Conservation (phyloP, 1,140 invertebrate genomes). For the Brachionus asplanchnoidis region DNA sequence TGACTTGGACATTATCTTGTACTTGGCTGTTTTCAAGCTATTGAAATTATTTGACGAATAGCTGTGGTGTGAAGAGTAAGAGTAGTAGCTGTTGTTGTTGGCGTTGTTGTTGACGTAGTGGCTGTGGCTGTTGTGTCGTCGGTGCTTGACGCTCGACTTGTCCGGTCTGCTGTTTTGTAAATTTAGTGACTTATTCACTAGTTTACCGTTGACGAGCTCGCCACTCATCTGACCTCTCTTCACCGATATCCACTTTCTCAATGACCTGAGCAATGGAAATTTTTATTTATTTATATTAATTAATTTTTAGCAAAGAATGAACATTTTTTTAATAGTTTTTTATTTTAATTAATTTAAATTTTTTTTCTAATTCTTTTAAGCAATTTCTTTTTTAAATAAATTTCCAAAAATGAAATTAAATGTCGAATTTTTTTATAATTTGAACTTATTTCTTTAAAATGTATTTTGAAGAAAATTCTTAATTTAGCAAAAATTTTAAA, state of each 20-base stretch:
- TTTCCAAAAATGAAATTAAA: too few relatives aligned
- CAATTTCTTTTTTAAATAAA: too few relatives aligned
- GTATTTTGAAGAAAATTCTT: too few relatives aligned
- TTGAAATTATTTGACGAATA: slow-evolving; percentile 12
- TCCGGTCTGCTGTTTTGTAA: neutral
- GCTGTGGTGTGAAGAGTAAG: neutral
- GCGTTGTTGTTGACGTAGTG: neutral
- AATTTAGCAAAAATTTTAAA: too few relatives aligned
- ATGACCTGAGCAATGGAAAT: neutral
- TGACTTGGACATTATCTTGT: slow-evolving; percentile 25
- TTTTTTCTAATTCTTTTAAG: too few relatives aligned
- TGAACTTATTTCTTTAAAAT: too few relatives aligned
- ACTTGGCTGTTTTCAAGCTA: neutral
- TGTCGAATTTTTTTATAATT: too few relatives aligned
- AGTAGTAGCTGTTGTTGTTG: neutral
- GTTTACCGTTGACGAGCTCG: slow-evolving; percentile 34
- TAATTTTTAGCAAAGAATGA: too few relatives aligned
- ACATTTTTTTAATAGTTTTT: too few relatives aligned
- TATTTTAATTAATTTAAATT: too few relatives aligned
- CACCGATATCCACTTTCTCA: slow-evolving; percentile 33
- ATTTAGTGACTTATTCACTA: slow-evolving; percentile 35
- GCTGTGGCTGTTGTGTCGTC: slow-evolving; percentile 1
- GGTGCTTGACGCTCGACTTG: neutral
- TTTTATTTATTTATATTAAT: too few relatives aligned
- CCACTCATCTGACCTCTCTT: slow-evolving; percentile 34